A percentile compares a stretch with the other conserved stretches of the same genome.
phyloP scores from a whole-genome alignment of 2,797 vertebrate species.

The Epinephelus awoara region DNA sequence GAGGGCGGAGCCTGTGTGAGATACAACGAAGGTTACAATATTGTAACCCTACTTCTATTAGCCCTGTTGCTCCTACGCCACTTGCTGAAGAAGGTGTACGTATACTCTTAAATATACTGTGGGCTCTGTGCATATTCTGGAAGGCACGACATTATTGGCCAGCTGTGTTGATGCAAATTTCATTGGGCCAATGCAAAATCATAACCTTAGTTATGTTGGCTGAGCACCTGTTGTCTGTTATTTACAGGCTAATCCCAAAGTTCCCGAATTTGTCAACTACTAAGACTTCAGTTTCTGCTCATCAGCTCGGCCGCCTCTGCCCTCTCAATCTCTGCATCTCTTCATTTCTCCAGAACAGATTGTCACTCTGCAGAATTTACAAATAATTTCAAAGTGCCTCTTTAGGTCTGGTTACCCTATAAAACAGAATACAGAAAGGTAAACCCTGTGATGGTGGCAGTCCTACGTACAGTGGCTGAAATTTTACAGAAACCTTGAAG shows the following conservation, averaged over 20 bases:
- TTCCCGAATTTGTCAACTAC: neutral
- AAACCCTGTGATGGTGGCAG: neutral
- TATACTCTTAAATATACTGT: no score
- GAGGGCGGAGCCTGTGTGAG: no score
- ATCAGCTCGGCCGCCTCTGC: neutral
- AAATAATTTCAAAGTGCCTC: neutral
- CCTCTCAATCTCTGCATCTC: neutral
- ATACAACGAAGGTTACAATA: no score
- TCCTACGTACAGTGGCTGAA: neutral
- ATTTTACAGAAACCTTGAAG: neutral
- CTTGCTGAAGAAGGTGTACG: no score
- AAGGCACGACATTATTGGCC: no score
- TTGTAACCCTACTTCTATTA: no score
- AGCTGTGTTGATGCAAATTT: no score
- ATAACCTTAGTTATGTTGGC: neutral
- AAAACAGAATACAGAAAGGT: neutral
- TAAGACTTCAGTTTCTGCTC: neutral
- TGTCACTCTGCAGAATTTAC: neutral
- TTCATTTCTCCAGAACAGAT: neutral
- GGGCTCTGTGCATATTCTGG: no score
- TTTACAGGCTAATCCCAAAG: neutral
- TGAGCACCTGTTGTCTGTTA: neutral
- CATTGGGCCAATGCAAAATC: no score
- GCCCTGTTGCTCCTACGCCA: no score
- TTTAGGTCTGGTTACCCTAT: neutral